Conservation (phyloP, 2,113 vertebrate genomes). For the Balaeniceps rex region DNA sequence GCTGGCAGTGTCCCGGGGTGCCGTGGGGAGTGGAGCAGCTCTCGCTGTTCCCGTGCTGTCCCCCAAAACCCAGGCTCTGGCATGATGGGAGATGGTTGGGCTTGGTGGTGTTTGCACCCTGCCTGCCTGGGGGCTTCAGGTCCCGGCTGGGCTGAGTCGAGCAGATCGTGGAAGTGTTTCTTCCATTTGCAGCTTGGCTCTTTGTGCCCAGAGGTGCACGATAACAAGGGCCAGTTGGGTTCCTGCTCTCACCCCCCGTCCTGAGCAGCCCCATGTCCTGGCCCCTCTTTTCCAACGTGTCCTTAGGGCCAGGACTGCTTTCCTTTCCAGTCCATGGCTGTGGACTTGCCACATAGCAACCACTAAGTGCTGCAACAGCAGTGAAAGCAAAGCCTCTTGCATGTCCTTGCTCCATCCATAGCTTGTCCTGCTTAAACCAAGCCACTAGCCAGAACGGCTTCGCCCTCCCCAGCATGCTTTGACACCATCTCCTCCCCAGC, state of each 20-base stretch:
- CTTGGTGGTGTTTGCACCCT: not conserved
- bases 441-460: not conserved
- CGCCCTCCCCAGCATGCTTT: not conserved
- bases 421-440: slow-evolving; percentile 9
- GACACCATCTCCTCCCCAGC: not conserved
- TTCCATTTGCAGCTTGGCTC: not conserved
- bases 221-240: not conserved
- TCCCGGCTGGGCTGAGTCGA: not conserved
- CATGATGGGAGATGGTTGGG: not conserved
- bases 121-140: not conserved
- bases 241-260: not conserved
- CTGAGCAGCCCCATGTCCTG: not conserved
- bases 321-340: not conserved
- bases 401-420: slow-evolving; percentile 14
- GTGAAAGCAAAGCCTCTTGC: slow-evolving; percentile 21
- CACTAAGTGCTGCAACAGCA: not conserved
- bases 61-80: not conserved
- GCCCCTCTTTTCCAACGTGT: not conserved
- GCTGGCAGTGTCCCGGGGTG: not conserved
- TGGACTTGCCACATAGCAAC: not conserved
- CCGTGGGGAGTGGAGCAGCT: fast-evolving
- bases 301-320: not conserved
- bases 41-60: not conserved
- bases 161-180: not conserved
- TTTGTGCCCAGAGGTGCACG: not conserved